Base-by-base conservation (phyloP, 2,888 invertebrate genomes). In the Caradrina clavipalpis region DNA sequence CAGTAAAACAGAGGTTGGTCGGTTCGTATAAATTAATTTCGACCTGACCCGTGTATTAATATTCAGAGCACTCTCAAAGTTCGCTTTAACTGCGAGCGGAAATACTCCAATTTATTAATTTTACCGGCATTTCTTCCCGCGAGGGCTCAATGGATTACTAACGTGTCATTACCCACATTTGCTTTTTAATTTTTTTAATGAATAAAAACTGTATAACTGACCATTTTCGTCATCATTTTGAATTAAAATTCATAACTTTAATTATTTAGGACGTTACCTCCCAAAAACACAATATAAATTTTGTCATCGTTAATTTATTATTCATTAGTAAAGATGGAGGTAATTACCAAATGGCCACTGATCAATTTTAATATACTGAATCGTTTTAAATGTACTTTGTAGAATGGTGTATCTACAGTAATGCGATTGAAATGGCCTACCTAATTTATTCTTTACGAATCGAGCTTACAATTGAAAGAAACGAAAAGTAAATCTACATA, bases 21-120 rank as follows among this genome's bases (percentile, higher is more conserved):
- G 92, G 91, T 91, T 91, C 88, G 93, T 92, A 93, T 93, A 94
- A 95, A 94, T 95, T 95, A 94, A 94, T 95, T 93, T 93, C 86
- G 87, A 86, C 87, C 93, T 92, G 94, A 93, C 93, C 92, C 91
- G 91, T 89, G 90, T 93, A 93, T 95, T 95, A 94, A 95, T 94
- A 95, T 95, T 95, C 94, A 93, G 93, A 91, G 91, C 95, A 93
- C 94, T 94, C 92, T 87, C 93, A 90, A 94, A 94, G 91, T 94
- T 94, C 90, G 91, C 88, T 93, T 90, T 92, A 93, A 94, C 92
- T 92, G 93, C 89, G 89, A 90, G 89, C 88, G 89, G 91, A 91
- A 92, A 92, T 93, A 93, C 91, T 92, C 88, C 82, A 92, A 93
- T 92, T 93, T 94, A 94, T 92, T 93, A 92, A 94, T 94, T 93